These are phyloP conservation scores for Sebastes aleutianus DNA, from an alignment of 2,797 vertebrate genomes.

Conservation along the genomic window DNA sequence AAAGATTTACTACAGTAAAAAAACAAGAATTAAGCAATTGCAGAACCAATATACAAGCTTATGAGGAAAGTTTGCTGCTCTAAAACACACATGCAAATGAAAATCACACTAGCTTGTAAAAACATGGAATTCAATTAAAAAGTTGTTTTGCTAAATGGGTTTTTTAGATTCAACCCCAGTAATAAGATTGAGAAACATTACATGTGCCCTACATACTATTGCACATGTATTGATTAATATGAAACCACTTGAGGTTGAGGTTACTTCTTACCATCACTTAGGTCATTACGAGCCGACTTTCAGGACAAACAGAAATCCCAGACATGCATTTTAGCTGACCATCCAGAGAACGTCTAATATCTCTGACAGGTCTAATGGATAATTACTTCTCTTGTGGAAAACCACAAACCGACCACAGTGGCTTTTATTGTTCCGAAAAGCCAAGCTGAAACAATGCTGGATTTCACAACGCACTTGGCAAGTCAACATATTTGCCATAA, in stretches of 20 bases:
- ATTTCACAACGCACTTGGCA: conserved; percentile 52
- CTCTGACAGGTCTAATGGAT: conserved; percentile 66
- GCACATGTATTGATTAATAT: background rate
- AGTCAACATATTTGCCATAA: conserved; percentile 23
- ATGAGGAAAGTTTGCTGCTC: background rate
- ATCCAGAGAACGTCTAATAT: conserved; percentile 35
- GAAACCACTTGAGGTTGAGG: background rate
- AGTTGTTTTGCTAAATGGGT: background rate
- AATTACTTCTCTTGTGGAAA: conserved; percentile 56
- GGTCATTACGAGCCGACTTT: conserved; percentile 26
- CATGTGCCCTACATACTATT: background rate
- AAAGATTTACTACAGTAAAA: background rate
- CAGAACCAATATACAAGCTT: background rate
- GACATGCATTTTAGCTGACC: conserved; percentile 56
- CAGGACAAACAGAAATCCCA: conserved; percentile 42
- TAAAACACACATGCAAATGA: background rate
- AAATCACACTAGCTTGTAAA: background rate
- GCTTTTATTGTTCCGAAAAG: conserved; percentile 67
- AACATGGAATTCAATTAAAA: background rate
- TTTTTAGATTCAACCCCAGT: background rate
- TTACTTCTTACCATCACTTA: conserved; percentile 19
- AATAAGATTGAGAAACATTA: background rate
- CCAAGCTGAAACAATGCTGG: conserved; percentile 41
- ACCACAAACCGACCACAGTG: conserved; percentile 60
- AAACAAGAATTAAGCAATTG: background rate